Percentiles rank a stretch among this genome's conserved stretches.
Evolutionary conservation across 2,888 invertebrate species (phyloP).

Genomic region (Eubasilissa splendida): DNA sequence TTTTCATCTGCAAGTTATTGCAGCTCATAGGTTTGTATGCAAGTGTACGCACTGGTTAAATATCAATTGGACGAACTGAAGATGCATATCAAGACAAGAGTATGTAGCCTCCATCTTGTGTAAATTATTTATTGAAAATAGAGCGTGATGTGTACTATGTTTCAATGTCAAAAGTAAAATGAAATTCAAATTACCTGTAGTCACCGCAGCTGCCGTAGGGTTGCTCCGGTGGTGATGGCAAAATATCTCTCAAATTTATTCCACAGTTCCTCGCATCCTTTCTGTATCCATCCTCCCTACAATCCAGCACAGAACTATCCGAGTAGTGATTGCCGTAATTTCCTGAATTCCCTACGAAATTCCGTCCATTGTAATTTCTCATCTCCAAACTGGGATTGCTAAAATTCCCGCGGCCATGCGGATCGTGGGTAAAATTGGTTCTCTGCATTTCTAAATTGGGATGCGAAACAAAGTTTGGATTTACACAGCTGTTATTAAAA

Average conservation of each 20-base stretch:
- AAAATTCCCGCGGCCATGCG: constrained; percentile 53
- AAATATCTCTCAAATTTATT: constrained; percentile 66
- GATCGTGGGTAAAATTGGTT: constrained; percentile 45
- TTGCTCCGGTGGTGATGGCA: constrained; percentile 56
- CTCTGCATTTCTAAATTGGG: constrained; percentile 57
- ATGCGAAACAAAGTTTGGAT: constrained; percentile 56
- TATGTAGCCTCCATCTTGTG: too few relatives aligned
- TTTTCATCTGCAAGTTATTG: too few relatives aligned
- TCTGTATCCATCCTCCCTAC: constrained; percentile 60
- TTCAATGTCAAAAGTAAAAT: too few relatives aligned
- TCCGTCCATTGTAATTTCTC: constrained; percentile 43
- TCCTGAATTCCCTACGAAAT: constrained; percentile 40
- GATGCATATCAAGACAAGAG: too few relatives aligned
- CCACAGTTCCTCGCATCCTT: constrained; percentile 66
- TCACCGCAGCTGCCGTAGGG: constrained; percentile 57
- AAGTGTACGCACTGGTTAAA: too few relatives aligned
- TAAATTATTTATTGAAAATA: too few relatives aligned
- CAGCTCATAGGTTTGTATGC: too few relatives aligned
- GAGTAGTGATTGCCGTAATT: constrained; percentile 58
- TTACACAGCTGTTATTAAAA: constrained; percentile 40
- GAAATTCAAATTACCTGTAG: constrained; percentile 48
- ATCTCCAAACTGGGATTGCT: constrained; percentile 56
- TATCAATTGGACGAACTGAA: too few relatives aligned
- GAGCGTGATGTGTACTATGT: too few relatives aligned
- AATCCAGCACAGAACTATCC: constrained; percentile 54